Evolutionary conservation across 1,140 invertebrate species (phyloP), one percentile per base, ranked within the genome.

Genomic region (Argopecten irradians): DNA sequence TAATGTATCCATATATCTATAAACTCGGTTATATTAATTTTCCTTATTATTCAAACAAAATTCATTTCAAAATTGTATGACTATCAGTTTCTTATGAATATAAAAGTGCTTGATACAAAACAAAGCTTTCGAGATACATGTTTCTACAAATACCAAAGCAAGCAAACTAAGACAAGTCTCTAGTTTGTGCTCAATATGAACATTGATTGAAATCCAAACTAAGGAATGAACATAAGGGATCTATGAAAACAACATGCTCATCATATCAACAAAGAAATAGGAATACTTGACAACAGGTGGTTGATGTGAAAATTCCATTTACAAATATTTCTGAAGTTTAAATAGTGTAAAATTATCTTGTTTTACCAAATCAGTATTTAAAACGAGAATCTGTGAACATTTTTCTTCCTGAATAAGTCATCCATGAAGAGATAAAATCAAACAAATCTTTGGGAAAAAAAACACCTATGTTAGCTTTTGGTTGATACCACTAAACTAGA

Each of bases 241-340:
- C n/a, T 28, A 71, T 71, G n/a, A 28, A n/a, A 71, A 71, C 55
- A 71, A 71, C 55, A 71, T 71, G 55, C 55, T 71, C 55, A 28
- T n/a, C 55, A 71, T 71, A 71, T 71, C 55, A 71, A 71, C 55
- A n/a, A 28, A 71, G 55, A n/a, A 71, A 71, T 71, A n/a, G 55
- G 55, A 71, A 22, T 28, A 1, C 55, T 71, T 11, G 7, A 7
- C 5, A n/a, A 71, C 55, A 71, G n/a, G 55, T 71, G 55, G 55
- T 71, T n/a, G 28, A 22, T 71, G 55, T 71, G n/a, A n/a, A 71
- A 39, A 71, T 5, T 71, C 55, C 22, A 16, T n/a, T 3, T n/a
- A 71, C 55, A 71, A 28, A 28, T 28, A 1, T 71, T n/a, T n/a
- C n/a, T n/a, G n/a, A n/a, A n/a, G n/a, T n/a, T n/a, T n/a, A n/a